Percentiles rank a stretch among this genome's conserved stretches.
These are phyloP conservation scores for Sebastes baramenuke DNA, from an alignment of 2,797 vertebrate genomes.

Conservation along the genomic window DNA sequence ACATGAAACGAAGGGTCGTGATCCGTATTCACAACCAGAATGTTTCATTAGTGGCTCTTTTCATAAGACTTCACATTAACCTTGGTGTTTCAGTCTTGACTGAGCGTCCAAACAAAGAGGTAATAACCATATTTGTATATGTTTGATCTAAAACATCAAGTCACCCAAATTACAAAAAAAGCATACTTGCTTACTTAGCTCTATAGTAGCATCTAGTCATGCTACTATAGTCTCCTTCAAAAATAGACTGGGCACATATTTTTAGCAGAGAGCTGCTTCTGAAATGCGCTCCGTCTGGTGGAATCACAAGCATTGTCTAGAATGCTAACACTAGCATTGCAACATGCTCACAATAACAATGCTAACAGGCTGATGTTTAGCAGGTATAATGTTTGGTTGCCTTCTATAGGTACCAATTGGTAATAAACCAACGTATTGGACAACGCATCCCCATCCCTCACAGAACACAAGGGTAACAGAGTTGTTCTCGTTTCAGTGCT, in stretches of 20 bases:
- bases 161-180: not conserved
- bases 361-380: too few relatives aligned
- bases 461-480: not conserved
- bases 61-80: slow-evolving; percentile 5
- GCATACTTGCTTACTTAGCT: not conserved
- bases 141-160: not conserved
- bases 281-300: too few relatives aligned
- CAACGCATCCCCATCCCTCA: too few relatives aligned
- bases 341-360: too few relatives aligned
- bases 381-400: too few relatives aligned
- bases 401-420: too few relatives aligned
- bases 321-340: too few relatives aligned
- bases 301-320: too few relatives aligned
- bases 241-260: too few relatives aligned
- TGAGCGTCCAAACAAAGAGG: not conserved
- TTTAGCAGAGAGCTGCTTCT: too few relatives aligned
- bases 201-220: not conserved
- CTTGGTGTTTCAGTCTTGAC: slow-evolving; percentile 23
- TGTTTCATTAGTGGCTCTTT: slow-evolving; percentile 31
- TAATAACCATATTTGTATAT: not conserved
- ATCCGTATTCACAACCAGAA: slow-evolving; percentile 13
- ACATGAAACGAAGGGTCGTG: not conserved
- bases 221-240: too few relatives aligned
- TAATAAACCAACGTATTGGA: too few relatives aligned
- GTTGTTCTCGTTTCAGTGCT: not conserved